Base-by-base conservation (phyloP, 2,888 invertebrate genomes). In the Dendrolimus pini region DNA sequence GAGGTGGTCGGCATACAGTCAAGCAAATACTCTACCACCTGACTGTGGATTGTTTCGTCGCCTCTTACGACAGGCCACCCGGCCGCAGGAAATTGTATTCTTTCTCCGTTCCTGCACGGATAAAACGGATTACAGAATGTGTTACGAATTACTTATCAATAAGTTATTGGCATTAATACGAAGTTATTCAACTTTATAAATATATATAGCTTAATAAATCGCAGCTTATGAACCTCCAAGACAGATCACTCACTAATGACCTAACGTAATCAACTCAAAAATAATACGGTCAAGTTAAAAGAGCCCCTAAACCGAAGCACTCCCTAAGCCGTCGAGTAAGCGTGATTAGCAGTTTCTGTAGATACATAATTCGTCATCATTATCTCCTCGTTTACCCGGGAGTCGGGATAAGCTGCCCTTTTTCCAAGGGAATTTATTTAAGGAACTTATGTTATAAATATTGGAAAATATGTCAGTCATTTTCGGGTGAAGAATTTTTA, bases 321-420 rank as follows among this genome's bases (percentile, higher is more conserved):
- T 47, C 47, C 12, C 9, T 47, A 12, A 47, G 47, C 47, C 30
- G 56, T 53, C 56, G 47, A 13, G 52, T 57, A 52, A 41, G 56
- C 58, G 52, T 57, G 61, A 57, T 57, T 58, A 56, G 56, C 58
- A 60, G 59, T 57, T 61, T 59, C 30, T 55, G 59, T 56, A 56
- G 59, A 59, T 47, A 56, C 53, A 41, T 54, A 59, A 61, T 61
- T 53, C 53, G 56, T 61, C 61, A 61, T 55, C 61, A 58, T 61
- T 61, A 59, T 61, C 59, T 55, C 54, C 41, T 52, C 58, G 57
- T 61, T 59, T 59, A 10, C 14, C 58, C 47, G 47, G 47, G 47
- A 47, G 47, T 12, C 7, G 47, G 54, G 58, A 56, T 60, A 60
- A 58, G 52, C 56, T 47, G 47, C 47, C 47, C 47, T 47, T 47